Evolutionary conservation across 2,797 vertebrate genomes (phyloP).

Genomic region (Xenopus petersii): DNA sequence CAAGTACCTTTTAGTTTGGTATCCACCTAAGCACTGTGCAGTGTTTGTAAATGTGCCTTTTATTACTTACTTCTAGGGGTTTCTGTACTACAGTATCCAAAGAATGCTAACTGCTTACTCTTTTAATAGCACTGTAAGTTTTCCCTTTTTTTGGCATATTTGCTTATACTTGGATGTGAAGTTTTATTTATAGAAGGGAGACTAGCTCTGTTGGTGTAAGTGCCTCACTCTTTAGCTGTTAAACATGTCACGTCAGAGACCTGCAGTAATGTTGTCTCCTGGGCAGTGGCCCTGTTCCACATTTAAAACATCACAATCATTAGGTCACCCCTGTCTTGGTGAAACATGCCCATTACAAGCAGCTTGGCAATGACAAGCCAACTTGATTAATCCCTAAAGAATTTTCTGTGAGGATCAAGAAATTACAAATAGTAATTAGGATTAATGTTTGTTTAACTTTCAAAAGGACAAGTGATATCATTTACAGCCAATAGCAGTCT

Average conservation of each 20-base stretch:
- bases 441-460: constrained; percentile 13
- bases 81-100: too few species aligned
- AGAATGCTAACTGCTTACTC: too few species aligned
- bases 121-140: neutral
- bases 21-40: too few species aligned
- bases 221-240: neutral
- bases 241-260: neutral
- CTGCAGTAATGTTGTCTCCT: neutral
- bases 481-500: neutral
- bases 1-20: too few species aligned
- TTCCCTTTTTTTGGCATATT: neutral
- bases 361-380: neutral
- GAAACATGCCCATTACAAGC: neutral
- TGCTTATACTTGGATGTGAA: neutral
- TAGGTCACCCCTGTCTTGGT: neutral
- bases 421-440: constrained; percentile 2
- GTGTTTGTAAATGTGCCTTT: too few species aligned
- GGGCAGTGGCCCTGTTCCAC: neutral
- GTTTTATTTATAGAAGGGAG: neutral
- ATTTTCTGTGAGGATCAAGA: neutral
- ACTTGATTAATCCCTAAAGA: constrained; percentile 6
- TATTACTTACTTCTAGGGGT: too few species aligned
- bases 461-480: neutral
- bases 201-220: neutral
- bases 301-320: neutral